Conservation (phyloP, 2,113 vertebrate genomes). For the Choloepus hoffmanni region DNA sequence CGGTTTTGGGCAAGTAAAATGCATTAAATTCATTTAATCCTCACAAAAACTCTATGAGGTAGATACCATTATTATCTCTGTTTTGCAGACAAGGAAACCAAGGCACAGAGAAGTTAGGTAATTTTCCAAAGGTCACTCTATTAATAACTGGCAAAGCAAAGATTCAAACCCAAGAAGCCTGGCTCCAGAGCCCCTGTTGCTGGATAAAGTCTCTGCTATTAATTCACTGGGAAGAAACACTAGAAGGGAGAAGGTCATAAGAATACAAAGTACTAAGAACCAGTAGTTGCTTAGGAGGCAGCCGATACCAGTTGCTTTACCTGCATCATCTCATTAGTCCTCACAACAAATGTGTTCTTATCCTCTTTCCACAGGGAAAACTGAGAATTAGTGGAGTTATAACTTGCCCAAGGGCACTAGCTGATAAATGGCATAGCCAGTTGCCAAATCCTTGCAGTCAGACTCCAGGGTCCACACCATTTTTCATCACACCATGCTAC, state of each 20-base stretch:
- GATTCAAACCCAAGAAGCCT: background rate
- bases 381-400: background rate
- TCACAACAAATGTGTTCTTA: background rate
- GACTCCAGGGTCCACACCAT: background rate
- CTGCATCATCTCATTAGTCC: background rate
- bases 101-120: background rate
- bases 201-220: background rate
- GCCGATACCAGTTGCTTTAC: background rate
- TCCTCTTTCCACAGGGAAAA: background rate
- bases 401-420: background rate
- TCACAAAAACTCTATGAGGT: background rate
- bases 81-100: background rate
- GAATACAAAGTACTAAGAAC: background rate
- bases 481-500: background rate
- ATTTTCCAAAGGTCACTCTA: background rate
- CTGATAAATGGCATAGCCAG: background rate
- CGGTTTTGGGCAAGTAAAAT: background rate
- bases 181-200: background rate
- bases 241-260: background rate
- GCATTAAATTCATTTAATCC: background rate
- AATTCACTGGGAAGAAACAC: background rate
- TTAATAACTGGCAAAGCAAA: background rate
- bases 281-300: background rate
- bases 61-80: background rate
- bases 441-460: background rate